These are phyloP conservation scores for Drosophila sordidapex DNA, from an alignment of 2,888 invertebrate species.

Conservation along the genomic window DNA sequence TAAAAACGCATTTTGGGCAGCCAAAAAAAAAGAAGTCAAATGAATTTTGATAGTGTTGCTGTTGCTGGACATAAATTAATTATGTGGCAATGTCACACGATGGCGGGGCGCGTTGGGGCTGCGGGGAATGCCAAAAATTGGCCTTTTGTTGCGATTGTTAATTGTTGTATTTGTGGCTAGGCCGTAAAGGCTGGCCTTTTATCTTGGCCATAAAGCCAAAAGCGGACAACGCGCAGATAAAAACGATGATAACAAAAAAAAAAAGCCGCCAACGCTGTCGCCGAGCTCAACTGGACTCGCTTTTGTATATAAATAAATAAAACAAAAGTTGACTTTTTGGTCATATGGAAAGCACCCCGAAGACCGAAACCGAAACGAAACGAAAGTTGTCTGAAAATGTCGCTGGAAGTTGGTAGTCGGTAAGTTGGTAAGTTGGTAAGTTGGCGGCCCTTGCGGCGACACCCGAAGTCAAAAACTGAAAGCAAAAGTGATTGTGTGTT, in stretches of 20 bases:
- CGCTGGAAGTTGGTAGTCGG: constrained; percentile 49
- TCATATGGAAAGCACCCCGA: constrained; percentile 64
- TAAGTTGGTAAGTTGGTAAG: constrained; percentile 18
- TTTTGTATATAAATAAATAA: constrained; percentile 42
- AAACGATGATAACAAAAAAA: constrained; percentile 52
- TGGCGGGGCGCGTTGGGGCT: neutral
- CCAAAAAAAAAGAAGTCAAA: constrained; percentile 39
- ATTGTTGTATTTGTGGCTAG: constrained; percentile 30
- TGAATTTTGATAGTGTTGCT: constrained; percentile 57
- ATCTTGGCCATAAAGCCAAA: constrained; percentile 53
- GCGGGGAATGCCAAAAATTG: constrained; percentile 49
- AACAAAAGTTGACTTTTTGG: constrained; percentile 52
- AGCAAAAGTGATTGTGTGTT: constrained; percentile 78
- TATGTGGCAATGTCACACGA: constrained; percentile 68
- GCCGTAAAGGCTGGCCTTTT: constrained; percentile 53
- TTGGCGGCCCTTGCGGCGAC: constrained; percentile 49
- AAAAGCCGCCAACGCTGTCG: constrained; percentile 19
- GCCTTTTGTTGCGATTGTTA: constrained; percentile 54
- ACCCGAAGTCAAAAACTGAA: constrained; percentile 51
- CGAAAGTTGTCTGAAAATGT: constrained; percentile 78
- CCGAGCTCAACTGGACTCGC: constrained; percentile 43
- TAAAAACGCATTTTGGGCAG: constrained; percentile 78
- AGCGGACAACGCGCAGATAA: constrained; percentile 49
- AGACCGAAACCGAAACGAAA: constrained; percentile 35
- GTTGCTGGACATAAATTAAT: constrained; percentile 60